Base-by-base conservation (phyloP, 1,140 invertebrate species). In the Neoseiulus cucumeris region DNA sequence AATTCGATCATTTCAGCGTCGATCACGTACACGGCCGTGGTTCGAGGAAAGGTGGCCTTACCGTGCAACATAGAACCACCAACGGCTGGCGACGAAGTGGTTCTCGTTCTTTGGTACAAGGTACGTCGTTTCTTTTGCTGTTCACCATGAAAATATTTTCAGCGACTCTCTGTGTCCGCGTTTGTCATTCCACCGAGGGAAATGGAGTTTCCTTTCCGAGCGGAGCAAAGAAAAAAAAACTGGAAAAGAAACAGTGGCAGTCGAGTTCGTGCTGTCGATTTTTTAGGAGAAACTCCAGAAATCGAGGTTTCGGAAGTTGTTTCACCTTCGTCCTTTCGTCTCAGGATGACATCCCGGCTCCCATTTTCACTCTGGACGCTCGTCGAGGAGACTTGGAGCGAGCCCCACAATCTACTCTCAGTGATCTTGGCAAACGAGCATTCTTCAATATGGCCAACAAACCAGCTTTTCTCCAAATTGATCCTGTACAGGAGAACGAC, bases 31-130 rank as follows among this genome's bases (percentile, higher is more conserved):
- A 70, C 72, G n/a, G 70, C 71, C 47, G 87, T 91, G 42, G 81
- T 89, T 67, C 85, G 86, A 45, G 79, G 83, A 65, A 86, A 82
- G 67, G 86, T 86, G 66, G 83, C 82, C 66, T 76, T 91, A 69
- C 87, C 88, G 30, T 91, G 88, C 77, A 86, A 90, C 78, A 87
- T 90, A 72, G 83, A 85, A 73, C 77, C 82, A 0, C 76, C 77
- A 2, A 82, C 83, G 66, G 81, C 82, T 72, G 85, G 87, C 70
- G 88, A 91, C 74, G 79, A 86, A 68, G 87, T 90, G 68, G 87
- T 89, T 75, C 87, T 91, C 84, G 87, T 92, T 68, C 79, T 91
- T 2, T 92, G 88, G 88, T 92, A 89, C 76, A 81, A 87, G 69
- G 86, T 84, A 65, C 87, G 87, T 74, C 87, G 51, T 20, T 39